Conservation (phyloP, 2,113 vertebrate species). For the Rhea pennata region DNA sequence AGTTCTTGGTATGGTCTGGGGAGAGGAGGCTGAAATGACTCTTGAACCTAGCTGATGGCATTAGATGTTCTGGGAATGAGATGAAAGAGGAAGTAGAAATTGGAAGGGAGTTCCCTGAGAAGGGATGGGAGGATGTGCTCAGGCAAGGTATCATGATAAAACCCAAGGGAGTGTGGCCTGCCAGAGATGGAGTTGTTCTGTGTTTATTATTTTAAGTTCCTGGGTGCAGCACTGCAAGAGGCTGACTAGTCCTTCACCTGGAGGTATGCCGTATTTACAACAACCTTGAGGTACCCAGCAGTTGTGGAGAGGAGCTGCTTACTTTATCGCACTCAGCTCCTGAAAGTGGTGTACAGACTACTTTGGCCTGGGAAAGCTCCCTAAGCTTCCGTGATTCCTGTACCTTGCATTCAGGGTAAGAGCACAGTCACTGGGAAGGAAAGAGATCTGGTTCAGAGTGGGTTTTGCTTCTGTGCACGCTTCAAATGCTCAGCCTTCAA, state of each 20-base stretch:
- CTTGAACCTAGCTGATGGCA: background rate
- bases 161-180: too few relatives aligned
- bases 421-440: background rate
- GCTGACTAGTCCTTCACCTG: accelerated
- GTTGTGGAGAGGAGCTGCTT: background rate
- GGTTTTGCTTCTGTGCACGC: background rate
- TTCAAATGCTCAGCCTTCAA: background rate
- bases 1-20: background rate
- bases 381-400: background rate
- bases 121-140: too few relatives aligned
- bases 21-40: background rate
- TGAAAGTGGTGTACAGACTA: background rate
- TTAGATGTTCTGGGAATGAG: background rate
- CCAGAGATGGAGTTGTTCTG: background rate
- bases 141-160: too few relatives aligned
- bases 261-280: background rate
- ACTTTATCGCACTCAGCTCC: accelerated
- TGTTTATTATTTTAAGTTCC: background rate
- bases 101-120: background rate
- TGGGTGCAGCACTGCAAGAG: background rate
- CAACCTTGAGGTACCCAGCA: background rate
- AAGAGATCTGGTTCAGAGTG: background rate
- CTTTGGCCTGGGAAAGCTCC: background rate
- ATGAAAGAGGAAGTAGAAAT: background rate
- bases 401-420: accelerated